Evolutionary conservation across 1,140 invertebrate genomes (phyloP), one percentile per base, ranked within the genome.

Genomic region (Drosophila ironensis): DNA sequence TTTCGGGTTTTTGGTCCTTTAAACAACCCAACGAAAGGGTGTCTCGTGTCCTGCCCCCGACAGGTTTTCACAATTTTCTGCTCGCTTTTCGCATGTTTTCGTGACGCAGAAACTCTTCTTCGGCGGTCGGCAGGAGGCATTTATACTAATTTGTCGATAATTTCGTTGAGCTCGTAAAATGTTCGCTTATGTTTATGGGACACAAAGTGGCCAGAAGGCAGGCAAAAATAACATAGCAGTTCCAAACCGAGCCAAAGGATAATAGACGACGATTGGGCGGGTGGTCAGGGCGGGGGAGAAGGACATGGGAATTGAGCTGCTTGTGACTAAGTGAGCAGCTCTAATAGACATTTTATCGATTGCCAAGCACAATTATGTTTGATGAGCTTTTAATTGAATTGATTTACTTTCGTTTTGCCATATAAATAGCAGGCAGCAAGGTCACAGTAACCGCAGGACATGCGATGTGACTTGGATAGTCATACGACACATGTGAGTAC

Each of bases 111-210:
- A 28, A 28, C 8, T 30, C 9, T 30, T 30, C 11, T 11, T 0
- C 11, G 2, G 11, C 4, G 30, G 12, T 22, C 20, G 47, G 47
- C 68, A 72, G 60, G 54, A 64, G 72, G 68, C 72, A 84, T 77
- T 82, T 84, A 77, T 82, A 82, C 69, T 82, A 84, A 84, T 82
- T 82, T 82, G 68, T 61, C 77, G 73, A 82, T 84, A 82, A 82
- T 82, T 84, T 82, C 48, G 72, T 60, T 72, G 57, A 48, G 72
- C 42, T 76, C 68, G 56, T 76, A 74, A 81, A 81, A 59, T 63
- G 38, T 52, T 28, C 46, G 67, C 37, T 68, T 50, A 59, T 69
- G 63, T 57, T 70, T 59, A 54, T 53, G 27, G 59, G 28, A 44
- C 46, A 53, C 41, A 61, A 56, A 52, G 68, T 40, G 48, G 35